A percentile compares a stretch with the other conserved stretches of the same genome.
Conservation (phyloP, 2,113 vertebrate species). For the Odontesthes bonariensis region DNA sequence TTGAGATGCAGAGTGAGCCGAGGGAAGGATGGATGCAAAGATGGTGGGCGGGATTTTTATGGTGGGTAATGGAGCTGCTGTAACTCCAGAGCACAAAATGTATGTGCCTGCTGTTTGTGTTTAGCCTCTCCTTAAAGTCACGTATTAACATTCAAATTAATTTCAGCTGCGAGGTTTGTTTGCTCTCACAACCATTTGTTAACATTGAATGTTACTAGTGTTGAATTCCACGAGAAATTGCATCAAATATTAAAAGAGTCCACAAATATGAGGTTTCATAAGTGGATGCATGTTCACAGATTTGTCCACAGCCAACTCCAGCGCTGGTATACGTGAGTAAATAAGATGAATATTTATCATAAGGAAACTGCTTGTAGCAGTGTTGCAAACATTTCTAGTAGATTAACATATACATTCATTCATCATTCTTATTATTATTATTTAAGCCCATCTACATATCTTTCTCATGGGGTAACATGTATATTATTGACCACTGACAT, state of each 20-base stretch:
- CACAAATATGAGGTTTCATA: constrained; percentile 32
- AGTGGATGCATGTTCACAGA: constrained; percentile 15
- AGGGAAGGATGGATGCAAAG: constrained; percentile 2
- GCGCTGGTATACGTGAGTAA: constrained; percentile 20
- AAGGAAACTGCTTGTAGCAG: neutral
- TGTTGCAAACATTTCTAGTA: neutral
- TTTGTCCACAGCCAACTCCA: constrained; percentile 27
- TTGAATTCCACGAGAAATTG: constrained; percentile 17
- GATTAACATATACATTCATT: neutral
- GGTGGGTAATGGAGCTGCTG: neutral
- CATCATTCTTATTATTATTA: too few relatives aligned
- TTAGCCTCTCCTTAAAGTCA: neutral
- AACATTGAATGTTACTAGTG: constrained; percentile 40
- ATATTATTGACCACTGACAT: neutral
- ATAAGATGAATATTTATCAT: constrained; percentile 51
- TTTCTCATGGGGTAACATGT: neutral
- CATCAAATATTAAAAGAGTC: constrained; percentile 62
- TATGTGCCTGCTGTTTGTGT: neutral
- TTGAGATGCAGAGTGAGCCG: constrained; percentile 13
- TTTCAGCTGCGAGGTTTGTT: constrained; percentile 33
- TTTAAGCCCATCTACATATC: neutral
- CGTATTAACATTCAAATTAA: constrained; percentile 2
- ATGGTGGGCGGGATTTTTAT: neutral
- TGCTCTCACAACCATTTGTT: constrained; percentile 22
- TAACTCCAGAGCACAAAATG: constrained; percentile 2